These are phyloP conservation scores for Diadema setosum DNA, from an alignment of 35 echinoderm and acorn worm species.

Conservation along the genomic window DNA sequence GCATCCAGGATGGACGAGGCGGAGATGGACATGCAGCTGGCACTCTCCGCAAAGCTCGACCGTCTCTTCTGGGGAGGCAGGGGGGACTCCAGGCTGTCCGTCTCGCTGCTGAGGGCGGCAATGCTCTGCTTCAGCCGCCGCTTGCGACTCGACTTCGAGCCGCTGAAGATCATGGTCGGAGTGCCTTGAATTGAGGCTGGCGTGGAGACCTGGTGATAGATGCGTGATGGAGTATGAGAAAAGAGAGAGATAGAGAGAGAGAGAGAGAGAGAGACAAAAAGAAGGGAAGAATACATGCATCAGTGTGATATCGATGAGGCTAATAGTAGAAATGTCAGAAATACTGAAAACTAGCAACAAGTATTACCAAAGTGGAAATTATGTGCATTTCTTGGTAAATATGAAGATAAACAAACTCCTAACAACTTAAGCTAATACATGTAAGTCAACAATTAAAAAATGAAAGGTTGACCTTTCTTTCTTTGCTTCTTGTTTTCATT, in stretches of 20 bases:
- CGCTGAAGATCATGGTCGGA: not conserved
- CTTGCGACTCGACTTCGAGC: conserved; percentile 8
- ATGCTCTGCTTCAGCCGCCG: conserved; percentile 86
- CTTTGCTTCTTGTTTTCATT: no score
- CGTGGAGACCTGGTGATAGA: not conserved
- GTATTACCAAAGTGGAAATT: no score
- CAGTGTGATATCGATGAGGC: not conserved
- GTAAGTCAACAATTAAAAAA: no score
- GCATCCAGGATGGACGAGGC: conserved; percentile 85
- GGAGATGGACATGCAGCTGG: conserved; percentile 48
- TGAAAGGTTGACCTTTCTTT: no score
- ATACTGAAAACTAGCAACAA: no score
- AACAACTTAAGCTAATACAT: no score
- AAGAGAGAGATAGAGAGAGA: not conserved
- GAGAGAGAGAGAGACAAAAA: not conserved
- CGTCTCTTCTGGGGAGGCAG: conserved; percentile 61
- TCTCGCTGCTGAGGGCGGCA: conserved; percentile 59
- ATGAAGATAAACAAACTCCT: no score
- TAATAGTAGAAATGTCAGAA: no score
- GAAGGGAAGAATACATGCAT: not conserved
- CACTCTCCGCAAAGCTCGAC: not conserved
- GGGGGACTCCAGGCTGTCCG: conserved; percentile 58
- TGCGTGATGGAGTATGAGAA: not conserved
- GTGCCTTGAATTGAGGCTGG: conserved; percentile 1
- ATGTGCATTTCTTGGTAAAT: no score